phyloP scores from a whole-genome alignment of 2,113 vertebrate species.

The Cisticola juncidis region DNA sequence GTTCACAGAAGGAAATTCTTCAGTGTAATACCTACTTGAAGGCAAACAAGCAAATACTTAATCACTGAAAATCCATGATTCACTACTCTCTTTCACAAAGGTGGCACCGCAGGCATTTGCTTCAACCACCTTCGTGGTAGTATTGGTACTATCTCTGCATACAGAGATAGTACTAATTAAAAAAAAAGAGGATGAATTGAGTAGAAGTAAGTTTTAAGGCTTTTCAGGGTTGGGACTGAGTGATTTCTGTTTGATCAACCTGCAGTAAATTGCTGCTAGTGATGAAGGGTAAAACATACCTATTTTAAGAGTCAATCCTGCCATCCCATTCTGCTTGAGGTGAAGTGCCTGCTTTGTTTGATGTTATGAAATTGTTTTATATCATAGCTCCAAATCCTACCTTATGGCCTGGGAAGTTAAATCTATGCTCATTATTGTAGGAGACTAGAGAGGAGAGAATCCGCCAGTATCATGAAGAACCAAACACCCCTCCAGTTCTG shows the following conservation, averaged over 20 bases:
- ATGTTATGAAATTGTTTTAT: neutral
- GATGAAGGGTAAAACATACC: neutral
- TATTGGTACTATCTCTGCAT: neutral
- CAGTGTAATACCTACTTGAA: neutral
- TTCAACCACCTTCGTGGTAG: neutral
- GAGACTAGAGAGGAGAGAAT: constrained; percentile 88
- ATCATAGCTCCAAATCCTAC: neutral
- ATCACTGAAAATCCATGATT: neutral
- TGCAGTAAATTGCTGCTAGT: neutral
- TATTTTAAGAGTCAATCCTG: neutral
- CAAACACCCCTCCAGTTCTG: constrained; percentile 80
- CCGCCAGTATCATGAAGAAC: constrained; percentile 83
- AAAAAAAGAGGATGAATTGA: neutral
- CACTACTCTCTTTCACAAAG: neutral
- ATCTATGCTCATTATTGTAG: constrained; percentile 42
- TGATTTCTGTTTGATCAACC: neutral
- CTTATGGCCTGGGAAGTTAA: neutral
- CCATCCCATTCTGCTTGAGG: neutral
- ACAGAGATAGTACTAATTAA: neutral
- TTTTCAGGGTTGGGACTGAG: neutral
- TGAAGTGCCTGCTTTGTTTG: neutral
- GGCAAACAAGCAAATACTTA: neutral
- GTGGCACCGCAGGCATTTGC: neutral
- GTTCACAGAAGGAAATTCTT: neutral
- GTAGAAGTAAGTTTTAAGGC: neutral